Evolutionary conservation across 2,888 invertebrate species (phyloP), one percentile per base, ranked within the genome.

Genomic region (Tethea ocularis): DNA sequence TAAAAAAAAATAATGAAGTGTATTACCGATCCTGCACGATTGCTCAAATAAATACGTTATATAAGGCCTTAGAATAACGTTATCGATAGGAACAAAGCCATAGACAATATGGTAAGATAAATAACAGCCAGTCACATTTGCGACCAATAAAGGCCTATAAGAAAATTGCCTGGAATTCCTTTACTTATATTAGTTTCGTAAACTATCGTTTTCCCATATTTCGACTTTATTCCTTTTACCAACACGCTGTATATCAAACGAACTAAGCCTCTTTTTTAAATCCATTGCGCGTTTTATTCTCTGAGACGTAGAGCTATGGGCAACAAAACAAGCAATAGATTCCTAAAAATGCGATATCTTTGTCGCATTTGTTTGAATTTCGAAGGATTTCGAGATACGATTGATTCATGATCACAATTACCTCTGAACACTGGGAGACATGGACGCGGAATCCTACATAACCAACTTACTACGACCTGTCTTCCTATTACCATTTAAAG

Each of bases 381-480:
- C 74, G 74, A 80, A 77, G 79, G 82, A 85, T 86, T 78, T 79
- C 79, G 77, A 80, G 84, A 88, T 86, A 84, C 76, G 90, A 89
- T 90, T 91, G 91, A 92, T 91, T 88, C 89, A 91, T 89, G 86
- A 80, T 85, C 85, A 84, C 90, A 89, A 91, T 91, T 90, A 91
- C 88, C 88, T 90, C 82, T 78, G 80, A 81, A 86, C 38, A 38
- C n/a, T 38, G 38, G 38, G 38, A 86, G 84, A 80, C 77, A 77
- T 76, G 75, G 75, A 66, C 60, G 51, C 72, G 70, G 76, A 69
- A 69, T 72, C 67, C 64, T 72, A 68, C 73, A 71, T 65, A 74
- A 20, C 86, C 79, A 76, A 56, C 60, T 38, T 67, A 71, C 51
- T 53, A 62, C 68, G 83, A 77, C 62, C 79, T 67, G 24, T 57